Conservation (phyloP, 2,888 invertebrate genomes). For the Drosophila atripex region DNA sequence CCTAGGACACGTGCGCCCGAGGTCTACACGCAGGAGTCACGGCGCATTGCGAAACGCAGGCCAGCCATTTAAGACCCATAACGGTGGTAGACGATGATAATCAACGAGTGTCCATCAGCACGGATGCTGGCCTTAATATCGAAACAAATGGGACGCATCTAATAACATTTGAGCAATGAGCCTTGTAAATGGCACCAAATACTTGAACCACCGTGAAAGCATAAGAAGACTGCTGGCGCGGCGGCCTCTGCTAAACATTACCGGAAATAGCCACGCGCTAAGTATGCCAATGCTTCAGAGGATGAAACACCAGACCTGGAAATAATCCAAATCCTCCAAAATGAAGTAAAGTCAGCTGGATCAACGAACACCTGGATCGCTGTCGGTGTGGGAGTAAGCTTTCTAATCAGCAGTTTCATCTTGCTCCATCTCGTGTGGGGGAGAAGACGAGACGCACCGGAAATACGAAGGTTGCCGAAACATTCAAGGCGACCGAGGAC, state of each 20-base stretch:
- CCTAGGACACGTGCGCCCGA: neutral
- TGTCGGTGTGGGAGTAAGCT: neutral
- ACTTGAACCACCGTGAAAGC: too few relatives aligned
- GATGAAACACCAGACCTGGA: neutral
- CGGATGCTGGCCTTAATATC: too few relatives aligned
- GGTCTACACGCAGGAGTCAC: neutral
- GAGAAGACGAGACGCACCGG: neutral
- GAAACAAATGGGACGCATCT: too few relatives aligned
- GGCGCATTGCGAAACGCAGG: neutral
- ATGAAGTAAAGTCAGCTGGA: neutral
- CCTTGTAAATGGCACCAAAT: too few relatives aligned
- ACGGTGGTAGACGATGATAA: neutral
- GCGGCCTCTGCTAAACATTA: neutral
- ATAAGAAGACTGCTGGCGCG: too few relatives aligned
- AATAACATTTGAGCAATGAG: too few relatives aligned
- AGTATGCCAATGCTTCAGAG: too few relatives aligned
- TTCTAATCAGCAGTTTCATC: neutral
- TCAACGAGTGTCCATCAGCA: neutral
- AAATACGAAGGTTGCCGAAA: neutral
- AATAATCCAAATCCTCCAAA: neutral
- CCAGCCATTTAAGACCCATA: constrained; percentile 1
- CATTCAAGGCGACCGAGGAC: neutral
- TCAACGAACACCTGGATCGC: neutral
- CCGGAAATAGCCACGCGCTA: neutral
- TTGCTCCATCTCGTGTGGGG: neutral